Percentiles rank a stretch among this genome's conserved stretches.
Evolutionary conservation across 2,113 vertebrate species (phyloP).

Genomic region (Cyanoliseus patagonus): DNA sequence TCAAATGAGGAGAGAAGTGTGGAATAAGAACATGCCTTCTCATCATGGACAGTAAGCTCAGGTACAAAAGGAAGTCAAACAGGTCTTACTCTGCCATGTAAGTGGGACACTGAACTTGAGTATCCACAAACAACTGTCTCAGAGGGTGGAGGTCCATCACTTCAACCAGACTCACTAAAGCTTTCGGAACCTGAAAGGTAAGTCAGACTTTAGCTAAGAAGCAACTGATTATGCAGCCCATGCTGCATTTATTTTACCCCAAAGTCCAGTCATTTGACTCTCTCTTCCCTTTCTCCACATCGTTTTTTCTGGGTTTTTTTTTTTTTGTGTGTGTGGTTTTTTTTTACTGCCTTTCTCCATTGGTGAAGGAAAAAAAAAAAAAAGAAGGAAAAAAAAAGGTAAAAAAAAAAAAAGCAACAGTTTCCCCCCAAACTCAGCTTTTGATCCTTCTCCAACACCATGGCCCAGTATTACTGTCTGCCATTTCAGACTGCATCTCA

Average conservation of each 20-base stretch:
- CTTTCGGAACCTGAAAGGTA: constrained; percentile 84
- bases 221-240: neutral
- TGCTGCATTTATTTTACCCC: neutral
- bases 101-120: constrained; percentile 77
- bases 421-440: neutral
- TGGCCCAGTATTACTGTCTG: neutral
- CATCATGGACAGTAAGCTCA: neutral
- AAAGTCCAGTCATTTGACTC: neutral
- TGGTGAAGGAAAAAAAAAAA: neutral
- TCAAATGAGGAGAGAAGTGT: neutral
- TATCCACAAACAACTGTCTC: constrained; percentile 78
- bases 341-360: neutral
- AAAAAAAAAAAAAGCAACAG: neutral
- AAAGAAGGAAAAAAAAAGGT: neutral
- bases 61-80: neutral
- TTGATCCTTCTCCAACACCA: neutral
- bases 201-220: neutral
- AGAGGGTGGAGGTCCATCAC: constrained; percentile 75
- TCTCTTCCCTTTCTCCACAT: neutral
- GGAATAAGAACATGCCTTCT: neutral
- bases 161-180: constrained; percentile 87
- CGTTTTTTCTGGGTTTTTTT: neutral
- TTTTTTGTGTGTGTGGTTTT: no score
- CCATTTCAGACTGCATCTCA: neutral
- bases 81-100: constrained; percentile 73